Evolutionary conservation across 2,113 vertebrate species (phyloP).

Genomic region (Alligator mississippiensis): DNA sequence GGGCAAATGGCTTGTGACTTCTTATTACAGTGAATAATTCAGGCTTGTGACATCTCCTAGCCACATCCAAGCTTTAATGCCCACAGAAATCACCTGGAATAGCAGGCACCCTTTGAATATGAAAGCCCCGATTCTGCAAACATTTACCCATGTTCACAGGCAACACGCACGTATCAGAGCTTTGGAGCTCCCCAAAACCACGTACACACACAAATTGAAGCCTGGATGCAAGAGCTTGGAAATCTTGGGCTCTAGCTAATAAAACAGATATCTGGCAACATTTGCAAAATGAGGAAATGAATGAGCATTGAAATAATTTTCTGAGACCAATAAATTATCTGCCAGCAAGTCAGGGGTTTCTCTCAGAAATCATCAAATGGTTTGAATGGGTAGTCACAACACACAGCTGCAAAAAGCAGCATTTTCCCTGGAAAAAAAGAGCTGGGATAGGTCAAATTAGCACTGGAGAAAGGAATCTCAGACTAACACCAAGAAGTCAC

Average conservation of each 20-base stretch:
- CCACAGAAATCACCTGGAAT: slow-evolving; percentile 7
- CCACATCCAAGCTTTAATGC: neutral
- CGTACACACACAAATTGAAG: neutral
- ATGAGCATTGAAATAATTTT: neutral
- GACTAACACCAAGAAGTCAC: neutral
- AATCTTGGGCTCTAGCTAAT: neutral
- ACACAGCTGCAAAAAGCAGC: neutral
- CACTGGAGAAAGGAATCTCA: neutral
- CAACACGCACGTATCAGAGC: too few species aligned
- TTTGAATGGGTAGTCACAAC: too few species aligned
- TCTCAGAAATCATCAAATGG: neutral
- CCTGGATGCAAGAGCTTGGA: fast-evolving
- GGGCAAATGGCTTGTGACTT: too few species aligned
- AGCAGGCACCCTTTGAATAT: slow-evolving; percentile 37
- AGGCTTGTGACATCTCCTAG: slow-evolving; percentile 2
- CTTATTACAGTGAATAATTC: too few species aligned
- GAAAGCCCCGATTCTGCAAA: slow-evolving; percentile 35
- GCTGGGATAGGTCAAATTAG: neutral
- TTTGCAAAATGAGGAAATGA: neutral
- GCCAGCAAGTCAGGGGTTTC: neutral
- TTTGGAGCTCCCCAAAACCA: neutral
- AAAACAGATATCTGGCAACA: neutral
- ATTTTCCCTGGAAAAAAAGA: neutral
- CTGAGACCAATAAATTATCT: neutral
- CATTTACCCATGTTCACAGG: neutral